Conservation (phyloP, 2,888 invertebrate species). For the Lochmaea crataegi region DNA sequence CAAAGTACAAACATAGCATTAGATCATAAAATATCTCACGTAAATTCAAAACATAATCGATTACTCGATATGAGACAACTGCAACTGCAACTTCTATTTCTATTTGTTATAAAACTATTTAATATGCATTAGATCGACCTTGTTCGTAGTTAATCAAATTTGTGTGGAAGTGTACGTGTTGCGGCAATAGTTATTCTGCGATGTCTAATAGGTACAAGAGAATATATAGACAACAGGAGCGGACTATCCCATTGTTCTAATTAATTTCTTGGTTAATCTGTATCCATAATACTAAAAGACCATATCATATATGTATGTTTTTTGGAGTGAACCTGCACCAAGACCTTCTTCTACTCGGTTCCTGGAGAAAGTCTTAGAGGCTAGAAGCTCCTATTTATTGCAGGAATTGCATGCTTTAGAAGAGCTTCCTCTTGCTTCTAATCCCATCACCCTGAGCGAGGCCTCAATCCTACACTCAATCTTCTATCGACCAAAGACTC, state of each 20-base stretch:
- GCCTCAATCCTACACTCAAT: too few relatives aligned
- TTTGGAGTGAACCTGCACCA: too few relatives aligned
- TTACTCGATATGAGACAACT: conserved; percentile 5
- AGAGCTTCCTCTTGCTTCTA: too few relatives aligned
- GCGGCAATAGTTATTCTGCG: conserved; percentile 28
- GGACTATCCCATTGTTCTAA: not conserved
- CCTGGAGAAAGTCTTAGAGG: too few relatives aligned
- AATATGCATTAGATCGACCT: conserved; percentile 26
- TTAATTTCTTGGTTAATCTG: too few relatives aligned
- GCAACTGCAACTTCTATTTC: conserved; percentile 25
- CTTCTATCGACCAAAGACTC: too few relatives aligned
- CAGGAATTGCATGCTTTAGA: too few relatives aligned
- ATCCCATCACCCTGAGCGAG: too few relatives aligned
- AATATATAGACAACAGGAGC: conserved; percentile 19
- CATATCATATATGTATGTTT: too few relatives aligned
- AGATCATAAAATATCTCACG: conserved; percentile 15
- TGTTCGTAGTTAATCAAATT: conserved; percentile 35
- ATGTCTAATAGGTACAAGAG: too few relatives aligned
- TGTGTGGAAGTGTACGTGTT: conserved; percentile 29
- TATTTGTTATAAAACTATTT: conserved; percentile 35
- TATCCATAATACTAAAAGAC: not conserved
- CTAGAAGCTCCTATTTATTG: too few relatives aligned
- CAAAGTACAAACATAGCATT: not conserved
- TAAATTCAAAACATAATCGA: conserved; percentile 19
- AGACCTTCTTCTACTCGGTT: too few relatives aligned